phyloP scores from a whole-genome alignment of 2,888 invertebrate genomes.

The Serripes groenlandicus region DNA sequence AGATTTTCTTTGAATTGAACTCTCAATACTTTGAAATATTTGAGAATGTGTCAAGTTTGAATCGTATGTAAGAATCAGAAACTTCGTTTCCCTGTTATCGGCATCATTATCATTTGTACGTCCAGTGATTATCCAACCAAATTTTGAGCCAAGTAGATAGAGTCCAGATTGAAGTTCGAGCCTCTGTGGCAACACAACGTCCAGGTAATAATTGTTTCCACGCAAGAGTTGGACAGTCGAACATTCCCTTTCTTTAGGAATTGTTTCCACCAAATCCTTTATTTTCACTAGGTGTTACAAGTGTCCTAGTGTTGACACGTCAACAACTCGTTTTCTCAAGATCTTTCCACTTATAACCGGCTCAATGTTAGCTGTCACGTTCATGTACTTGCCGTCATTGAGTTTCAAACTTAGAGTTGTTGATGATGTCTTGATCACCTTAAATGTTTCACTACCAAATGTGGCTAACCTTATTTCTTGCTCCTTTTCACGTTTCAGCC shows the following conservation, averaged over 20 bases:
- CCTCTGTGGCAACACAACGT: neutral
- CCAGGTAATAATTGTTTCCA: constrained; percentile 10
- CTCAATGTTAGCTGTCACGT: constrained; percentile 30
- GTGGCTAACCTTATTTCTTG: constrained; percentile 36
- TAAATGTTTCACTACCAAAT: constrained; percentile 35
- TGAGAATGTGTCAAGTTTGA: neutral
- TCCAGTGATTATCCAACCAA: constrained; percentile 21
- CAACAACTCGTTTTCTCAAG: constrained; percentile 20
- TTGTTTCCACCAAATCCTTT: constrained; percentile 30
- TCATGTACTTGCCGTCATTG: constrained; percentile 24
- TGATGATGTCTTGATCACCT: constrained; percentile 26
- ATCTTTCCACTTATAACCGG: constrained; percentile 28
- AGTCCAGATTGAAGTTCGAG: neutral
- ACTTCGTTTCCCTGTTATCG: neutral
- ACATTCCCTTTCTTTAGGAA: constrained; percentile 10
- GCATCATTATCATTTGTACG: neutral
- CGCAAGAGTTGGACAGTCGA: neutral
- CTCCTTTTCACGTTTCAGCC: constrained; percentile 15
- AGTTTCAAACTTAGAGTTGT: constrained; percentile 22
- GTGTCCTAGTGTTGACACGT: neutral
- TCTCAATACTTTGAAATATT: too few relatives aligned
- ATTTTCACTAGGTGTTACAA: constrained; percentile 14
- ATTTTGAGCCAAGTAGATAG: constrained; percentile 14
- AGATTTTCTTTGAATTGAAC: too few relatives aligned
- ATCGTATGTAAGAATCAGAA: constrained; percentile 31